A percentile compares a stretch with the other conserved stretches of the same genome.
phyloP scores from a whole-genome alignment of 2,113 vertebrate species.

The Vulpes lagopus region DNA sequence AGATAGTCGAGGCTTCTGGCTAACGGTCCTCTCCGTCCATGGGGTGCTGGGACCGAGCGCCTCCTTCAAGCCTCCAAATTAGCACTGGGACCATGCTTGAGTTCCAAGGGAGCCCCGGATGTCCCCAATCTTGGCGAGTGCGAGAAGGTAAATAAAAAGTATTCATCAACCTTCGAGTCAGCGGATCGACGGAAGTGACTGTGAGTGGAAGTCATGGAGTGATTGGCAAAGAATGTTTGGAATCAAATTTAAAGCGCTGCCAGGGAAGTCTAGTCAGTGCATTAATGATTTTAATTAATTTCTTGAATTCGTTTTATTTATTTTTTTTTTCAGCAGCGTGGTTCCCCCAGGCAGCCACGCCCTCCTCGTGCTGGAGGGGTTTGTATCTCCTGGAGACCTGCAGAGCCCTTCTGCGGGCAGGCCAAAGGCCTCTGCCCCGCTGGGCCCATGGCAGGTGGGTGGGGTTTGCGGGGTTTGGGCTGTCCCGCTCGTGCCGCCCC shows the following conservation, averaged over 20 bases:
- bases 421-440: fast-evolving
- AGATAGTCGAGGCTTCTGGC: neutral
- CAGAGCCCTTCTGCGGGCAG: neutral
- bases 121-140: neutral
- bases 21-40: neutral
- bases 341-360: neutral
- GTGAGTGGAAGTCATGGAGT: neutral
- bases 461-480: neutral
- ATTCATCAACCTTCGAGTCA: neutral
- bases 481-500: neutral
- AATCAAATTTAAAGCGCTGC: neutral
- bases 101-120: neutral
- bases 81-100: neutral
- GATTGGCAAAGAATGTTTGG: neutral
- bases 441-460: too few relatives aligned
- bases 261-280: neutral
- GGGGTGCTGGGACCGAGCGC: neutral
- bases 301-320: too few relatives aligned
- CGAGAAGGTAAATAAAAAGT: neutral
- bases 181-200: neutral
- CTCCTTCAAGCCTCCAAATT: neutral
- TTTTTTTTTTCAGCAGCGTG: neutral
- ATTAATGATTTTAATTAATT: too few relatives aligned
- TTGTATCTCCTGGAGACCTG: fast-evolving
- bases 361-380: fast-evolving